phyloP scores from a whole-genome alignment of 2,888 invertebrate species.

The Monochamus alternatus region DNA sequence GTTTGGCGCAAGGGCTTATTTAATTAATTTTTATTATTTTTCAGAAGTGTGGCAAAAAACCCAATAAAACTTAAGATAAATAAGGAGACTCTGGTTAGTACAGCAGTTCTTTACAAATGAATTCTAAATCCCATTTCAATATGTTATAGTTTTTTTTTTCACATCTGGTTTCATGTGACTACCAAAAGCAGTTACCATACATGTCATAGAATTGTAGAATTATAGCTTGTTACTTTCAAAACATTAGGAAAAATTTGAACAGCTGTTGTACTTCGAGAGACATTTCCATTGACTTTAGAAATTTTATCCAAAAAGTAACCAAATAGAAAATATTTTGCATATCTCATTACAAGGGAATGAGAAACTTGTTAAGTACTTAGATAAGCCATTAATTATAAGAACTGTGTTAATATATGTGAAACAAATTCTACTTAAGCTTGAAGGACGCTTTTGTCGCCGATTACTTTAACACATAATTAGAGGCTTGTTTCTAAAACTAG shows the following conservation, averaged over 20 bases:
- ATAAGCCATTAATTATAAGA: conserved; percentile 64
- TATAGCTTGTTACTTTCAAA: neutral
- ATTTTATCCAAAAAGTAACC: neutral
- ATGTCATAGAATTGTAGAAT: no score
- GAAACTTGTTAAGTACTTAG: conserved; percentile 60
- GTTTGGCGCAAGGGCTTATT: no score
- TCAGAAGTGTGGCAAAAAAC: no score
- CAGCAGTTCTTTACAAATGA: no score
- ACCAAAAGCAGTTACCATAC: no score
- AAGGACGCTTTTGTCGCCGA: conserved; percentile 63
- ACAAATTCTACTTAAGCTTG: conserved; percentile 62
- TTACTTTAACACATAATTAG: conserved; percentile 64
- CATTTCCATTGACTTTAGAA: neutral
- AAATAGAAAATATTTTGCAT: conserved; percentile 29
- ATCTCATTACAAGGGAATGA: conserved; percentile 25
- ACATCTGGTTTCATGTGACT: no score
- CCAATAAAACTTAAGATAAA: no score
- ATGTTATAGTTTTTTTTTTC: no score
- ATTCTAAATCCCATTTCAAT: no score
- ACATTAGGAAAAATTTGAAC: neutral
- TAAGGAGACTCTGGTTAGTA: no score
- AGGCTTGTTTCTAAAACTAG: conserved; percentile 59
- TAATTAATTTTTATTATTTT: no score
- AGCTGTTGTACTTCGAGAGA: neutral
- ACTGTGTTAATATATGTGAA: conserved; percentile 62